These are phyloP conservation scores for Caranx melampygus DNA, from an alignment of 2,113 vertebrate genomes.

Conservation along the genomic window DNA sequence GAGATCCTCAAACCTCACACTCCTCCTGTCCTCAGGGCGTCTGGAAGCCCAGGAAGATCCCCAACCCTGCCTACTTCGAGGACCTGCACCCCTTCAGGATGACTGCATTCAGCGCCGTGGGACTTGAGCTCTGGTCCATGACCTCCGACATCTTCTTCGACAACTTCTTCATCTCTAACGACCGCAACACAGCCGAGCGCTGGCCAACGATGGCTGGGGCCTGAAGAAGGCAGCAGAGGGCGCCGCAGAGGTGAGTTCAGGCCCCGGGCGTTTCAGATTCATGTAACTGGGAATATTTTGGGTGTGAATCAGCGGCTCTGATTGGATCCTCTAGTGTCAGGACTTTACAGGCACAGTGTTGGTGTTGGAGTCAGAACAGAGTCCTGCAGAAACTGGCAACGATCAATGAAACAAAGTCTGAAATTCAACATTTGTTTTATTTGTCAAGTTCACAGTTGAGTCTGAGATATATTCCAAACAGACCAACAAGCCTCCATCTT, in stretches of 20 bases:
- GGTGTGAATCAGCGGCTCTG: no score
- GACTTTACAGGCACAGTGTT: no score
- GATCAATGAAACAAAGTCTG: no score
- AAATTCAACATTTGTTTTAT: no score
- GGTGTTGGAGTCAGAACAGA: no score
- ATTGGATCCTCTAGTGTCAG: no score
- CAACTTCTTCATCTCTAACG: constrained; percentile 94
- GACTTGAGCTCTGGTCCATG: constrained; percentile 99
- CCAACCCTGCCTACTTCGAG: constrained; percentile 97
- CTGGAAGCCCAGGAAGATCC: constrained; percentile 97
- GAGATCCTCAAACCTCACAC: background rate
- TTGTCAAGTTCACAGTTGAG: no score
- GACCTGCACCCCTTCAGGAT: constrained; percentile 96
- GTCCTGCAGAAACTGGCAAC: no score
- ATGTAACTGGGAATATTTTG: no score
- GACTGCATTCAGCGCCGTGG: constrained; percentile 92
- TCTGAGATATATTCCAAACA: no score
- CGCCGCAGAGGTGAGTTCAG: constrained; percentile 89
- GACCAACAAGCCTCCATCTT: no score
- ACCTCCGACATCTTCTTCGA: constrained; percentile 98
- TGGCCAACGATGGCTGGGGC: constrained; percentile 94
- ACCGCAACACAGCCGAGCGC: constrained; percentile 89
- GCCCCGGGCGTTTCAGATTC: no score
- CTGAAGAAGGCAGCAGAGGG: constrained; percentile 97
- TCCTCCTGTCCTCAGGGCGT: constrained; percentile 85